Conservation (phyloP, 2,797 vertebrate genomes). For the Buceros bicornis region DNA sequence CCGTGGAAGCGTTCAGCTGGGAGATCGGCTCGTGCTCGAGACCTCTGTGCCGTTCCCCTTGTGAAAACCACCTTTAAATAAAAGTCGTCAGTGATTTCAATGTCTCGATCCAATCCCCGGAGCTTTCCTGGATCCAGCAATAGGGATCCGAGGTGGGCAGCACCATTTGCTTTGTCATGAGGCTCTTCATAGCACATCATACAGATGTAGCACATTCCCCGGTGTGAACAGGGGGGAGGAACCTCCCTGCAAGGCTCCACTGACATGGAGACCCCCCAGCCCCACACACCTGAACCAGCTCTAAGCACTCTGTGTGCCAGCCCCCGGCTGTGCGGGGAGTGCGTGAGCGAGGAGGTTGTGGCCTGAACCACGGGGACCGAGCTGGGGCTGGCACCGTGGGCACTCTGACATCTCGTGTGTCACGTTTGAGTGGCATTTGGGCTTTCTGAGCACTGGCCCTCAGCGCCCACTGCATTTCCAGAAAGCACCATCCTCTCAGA, state of each 20-base stretch:
- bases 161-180: fast-evolving
- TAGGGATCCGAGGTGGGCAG: background rate
- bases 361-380: fast-evolving
- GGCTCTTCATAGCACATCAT: fast-evolving
- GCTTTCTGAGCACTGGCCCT: background rate
- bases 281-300: background rate
- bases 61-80: background rate
- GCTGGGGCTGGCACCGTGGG: background rate
- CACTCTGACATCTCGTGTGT: background rate
- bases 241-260: background rate
- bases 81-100: background rate
- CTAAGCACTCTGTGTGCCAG: background rate
- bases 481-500: background rate
- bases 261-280: fast-evolving
- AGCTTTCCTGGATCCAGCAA: background rate
- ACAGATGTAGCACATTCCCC: background rate
- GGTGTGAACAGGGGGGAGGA: background rate
- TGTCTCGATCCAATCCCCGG: background rate
- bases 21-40: background rate
- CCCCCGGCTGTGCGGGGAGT: fast-evolving
- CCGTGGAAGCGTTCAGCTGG: background rate
- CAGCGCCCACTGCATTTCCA: background rate
- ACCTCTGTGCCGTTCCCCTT: background rate
- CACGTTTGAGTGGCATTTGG: background rate
- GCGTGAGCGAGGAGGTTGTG: background rate